Evolutionary conservation across 2,113 vertebrate species (phyloP).

Genomic region (Empidonax alnorum): DNA sequence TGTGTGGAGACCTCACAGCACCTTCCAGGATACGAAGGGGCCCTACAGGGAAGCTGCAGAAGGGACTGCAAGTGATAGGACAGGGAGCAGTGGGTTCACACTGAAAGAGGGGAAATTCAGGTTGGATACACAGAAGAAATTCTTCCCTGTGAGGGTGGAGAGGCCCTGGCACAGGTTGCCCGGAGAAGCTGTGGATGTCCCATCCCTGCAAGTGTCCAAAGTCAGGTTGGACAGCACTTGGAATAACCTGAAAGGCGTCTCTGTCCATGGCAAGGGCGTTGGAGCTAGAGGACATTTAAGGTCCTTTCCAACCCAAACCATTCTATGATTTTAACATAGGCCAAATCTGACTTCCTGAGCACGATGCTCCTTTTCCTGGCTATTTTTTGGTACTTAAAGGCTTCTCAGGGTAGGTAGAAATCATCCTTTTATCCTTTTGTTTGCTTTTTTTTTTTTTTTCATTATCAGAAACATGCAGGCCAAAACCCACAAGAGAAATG

Average conservation of each 20-base stretch:
- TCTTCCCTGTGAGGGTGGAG: background rate
- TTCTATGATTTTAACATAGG: background rate
- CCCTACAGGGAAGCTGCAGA: background rate
- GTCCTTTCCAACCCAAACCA: background rate
- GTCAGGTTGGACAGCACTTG: background rate
- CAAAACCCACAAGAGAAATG: background rate
- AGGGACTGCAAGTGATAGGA: background rate
- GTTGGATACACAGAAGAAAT: background rate
- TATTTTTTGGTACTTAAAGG: background rate
- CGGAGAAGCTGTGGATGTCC: background rate
- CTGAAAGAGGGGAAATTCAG: background rate
- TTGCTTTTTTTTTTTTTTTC: background rate
- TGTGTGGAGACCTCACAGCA: background rate
- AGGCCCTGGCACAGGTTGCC: background rate
- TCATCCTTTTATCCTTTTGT: background rate
- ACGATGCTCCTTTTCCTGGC: accelerated
- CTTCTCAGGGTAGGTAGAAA: background rate
- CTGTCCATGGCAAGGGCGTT: background rate
- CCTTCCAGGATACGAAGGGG: background rate
- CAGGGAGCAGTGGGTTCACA: background rate
- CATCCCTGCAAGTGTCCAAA: background rate
- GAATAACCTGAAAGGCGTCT: background rate
- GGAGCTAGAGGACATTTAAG: background rate
- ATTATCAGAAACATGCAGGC: background rate
- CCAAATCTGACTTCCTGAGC: background rate